Evolutionary conservation across 2,113 vertebrate genomes (phyloP).

Genomic region (Rhineura floridana): DNA sequence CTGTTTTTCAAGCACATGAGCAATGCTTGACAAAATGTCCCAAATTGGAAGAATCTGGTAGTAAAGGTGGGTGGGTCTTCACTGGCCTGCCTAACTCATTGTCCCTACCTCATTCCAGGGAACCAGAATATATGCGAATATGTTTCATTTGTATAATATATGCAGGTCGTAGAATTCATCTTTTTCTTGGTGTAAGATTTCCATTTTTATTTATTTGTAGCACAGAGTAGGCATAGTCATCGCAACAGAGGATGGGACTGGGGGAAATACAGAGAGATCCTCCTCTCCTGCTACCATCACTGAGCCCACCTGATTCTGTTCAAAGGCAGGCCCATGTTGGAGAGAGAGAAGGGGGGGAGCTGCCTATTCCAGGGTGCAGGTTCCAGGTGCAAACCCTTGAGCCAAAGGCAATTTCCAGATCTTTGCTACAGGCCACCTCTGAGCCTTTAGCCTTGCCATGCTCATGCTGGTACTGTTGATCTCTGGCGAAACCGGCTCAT

Average conservation of each 20-base stretch:
- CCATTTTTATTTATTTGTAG: background rate
- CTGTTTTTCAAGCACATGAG: background rate
- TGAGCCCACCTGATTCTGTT: background rate
- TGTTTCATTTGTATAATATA: background rate
- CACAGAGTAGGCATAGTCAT: background rate
- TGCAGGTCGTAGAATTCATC: background rate
- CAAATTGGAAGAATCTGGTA: background rate
- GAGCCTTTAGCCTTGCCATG: constrained; percentile 60
- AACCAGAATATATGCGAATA: background rate
- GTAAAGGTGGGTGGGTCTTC: background rate
- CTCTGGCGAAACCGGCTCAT: constrained; percentile 75
- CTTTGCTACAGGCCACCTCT: constrained; percentile 71
- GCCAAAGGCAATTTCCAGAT: constrained; percentile 55
- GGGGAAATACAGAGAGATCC: background rate
- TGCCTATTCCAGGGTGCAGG: background rate
- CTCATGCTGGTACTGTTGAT: constrained; percentile 75
- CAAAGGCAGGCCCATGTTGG: background rate
- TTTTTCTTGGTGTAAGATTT: background rate
- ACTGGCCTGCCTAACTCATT: background rate
- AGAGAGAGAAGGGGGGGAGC: accelerated
- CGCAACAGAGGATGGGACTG: background rate
- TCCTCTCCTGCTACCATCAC: background rate
- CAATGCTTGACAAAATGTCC: background rate
- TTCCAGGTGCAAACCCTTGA: constrained; percentile 18
- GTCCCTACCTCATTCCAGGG: no score